phyloP scores from a whole-genome alignment of 2,113 vertebrate genomes.

The Hypanus sabinus region DNA sequence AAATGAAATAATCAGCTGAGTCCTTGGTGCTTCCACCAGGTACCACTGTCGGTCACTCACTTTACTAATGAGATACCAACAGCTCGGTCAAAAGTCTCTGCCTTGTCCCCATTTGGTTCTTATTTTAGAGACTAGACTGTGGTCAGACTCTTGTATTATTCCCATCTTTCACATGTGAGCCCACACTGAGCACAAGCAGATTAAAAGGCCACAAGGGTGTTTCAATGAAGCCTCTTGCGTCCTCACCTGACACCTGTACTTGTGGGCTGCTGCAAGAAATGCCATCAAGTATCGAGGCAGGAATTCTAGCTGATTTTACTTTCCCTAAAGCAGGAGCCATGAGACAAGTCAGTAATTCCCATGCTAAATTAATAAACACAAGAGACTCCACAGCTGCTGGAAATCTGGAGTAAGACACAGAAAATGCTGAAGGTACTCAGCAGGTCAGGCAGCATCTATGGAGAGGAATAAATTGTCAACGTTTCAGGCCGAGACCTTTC shows the following conservation, averaged over 20 bases:
- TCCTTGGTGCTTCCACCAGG: background rate
- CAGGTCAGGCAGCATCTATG: no score
- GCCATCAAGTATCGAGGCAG: background rate
- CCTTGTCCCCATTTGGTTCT: background rate
- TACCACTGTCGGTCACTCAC: background rate
- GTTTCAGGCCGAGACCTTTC: no score
- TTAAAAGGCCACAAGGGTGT: background rate
- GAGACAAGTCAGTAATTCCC: background rate
- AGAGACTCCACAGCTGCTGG: no score
- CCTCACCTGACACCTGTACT: background rate
- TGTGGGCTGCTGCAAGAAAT: background rate
- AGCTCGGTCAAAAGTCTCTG: background rate
- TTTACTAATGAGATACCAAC: background rate
- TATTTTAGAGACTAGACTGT: background rate
- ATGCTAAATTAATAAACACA: no score
- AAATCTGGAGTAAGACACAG: no score
- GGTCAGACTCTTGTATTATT: background rate
- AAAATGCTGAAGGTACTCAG: no score
- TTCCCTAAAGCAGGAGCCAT: background rate
- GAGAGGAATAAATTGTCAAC: no score
- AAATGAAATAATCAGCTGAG: background rate
- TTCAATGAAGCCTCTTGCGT: background rate
- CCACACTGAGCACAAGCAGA: background rate
- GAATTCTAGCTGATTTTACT: background rate
- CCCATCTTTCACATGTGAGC: background rate